Conservation (phyloP, 2,888 invertebrate species). For the Tetrapedia diversipes region DNA sequence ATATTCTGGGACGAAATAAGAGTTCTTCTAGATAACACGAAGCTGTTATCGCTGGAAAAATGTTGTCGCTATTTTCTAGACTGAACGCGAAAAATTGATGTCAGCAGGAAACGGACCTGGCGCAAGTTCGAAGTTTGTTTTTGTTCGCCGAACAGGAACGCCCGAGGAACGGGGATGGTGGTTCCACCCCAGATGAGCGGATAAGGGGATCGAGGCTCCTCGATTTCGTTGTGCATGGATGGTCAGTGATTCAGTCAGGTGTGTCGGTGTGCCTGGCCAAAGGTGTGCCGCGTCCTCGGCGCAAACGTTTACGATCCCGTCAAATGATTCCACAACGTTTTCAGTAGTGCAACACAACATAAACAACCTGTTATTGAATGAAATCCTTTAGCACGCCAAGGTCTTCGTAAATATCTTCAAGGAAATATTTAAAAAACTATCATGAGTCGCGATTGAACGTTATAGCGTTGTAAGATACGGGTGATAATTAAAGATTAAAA, state of each 20-base stretch:
- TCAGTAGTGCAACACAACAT: fast-evolving
- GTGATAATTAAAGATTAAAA: no score
- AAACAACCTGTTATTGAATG: no score
- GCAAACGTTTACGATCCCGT: background rate
- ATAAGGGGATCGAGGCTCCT: constrained; percentile 58
- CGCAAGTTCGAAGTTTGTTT: constrained; percentile 66
- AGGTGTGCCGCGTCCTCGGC: background rate
- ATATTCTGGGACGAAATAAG: no score
- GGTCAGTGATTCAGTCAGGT: constrained; percentile 46
- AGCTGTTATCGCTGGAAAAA: no score
- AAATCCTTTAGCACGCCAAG: no score
- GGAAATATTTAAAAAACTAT: no score
- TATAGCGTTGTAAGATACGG: no score
- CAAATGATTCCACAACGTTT: background rate
- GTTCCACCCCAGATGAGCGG: constrained; percentile 66
- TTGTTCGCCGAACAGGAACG: constrained; percentile 54
- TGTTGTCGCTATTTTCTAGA: background rate
- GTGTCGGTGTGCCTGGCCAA: constrained; percentile 32
- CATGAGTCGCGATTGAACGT: no score
- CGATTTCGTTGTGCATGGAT: constrained; percentile 33
- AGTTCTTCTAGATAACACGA: no score
- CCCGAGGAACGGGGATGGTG: constrained; percentile 61
- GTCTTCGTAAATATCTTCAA: no score
- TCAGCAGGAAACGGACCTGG: constrained; percentile 8
- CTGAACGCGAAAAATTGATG: background rate